Percentiles rank a stretch among this genome's conserved stretches.
These are phyloP conservation scores for Nycteola revayana DNA, from an alignment of 2,888 invertebrate species.

Conservation along the genomic window DNA sequence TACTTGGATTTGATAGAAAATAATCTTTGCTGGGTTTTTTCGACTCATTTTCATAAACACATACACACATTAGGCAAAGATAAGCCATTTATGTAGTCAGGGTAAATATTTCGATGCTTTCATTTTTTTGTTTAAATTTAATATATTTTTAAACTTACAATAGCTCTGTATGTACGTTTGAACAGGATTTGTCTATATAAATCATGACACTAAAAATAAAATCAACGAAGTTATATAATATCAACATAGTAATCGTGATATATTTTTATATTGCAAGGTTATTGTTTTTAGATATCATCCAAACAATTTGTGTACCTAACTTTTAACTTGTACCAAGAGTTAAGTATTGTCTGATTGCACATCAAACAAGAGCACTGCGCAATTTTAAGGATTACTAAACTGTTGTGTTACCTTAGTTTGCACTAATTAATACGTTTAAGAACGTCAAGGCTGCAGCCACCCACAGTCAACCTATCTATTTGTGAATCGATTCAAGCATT, in stretches of 20 bases:
- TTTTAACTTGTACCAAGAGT: slow-evolving; percentile 7
- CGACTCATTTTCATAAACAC: neutral
- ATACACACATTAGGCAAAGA: too few species aligned
- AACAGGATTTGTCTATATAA: too few species aligned
- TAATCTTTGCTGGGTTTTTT: slow-evolving; percentile 19
- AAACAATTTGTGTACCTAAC: neutral
- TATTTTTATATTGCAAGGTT: too few species aligned
- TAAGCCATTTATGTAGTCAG: neutral
- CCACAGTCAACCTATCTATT: slow-evolving; percentile 1
- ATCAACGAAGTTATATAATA: too few species aligned
- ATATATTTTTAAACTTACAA: too few species aligned
- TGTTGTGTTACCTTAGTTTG: slow-evolving; percentile 6
- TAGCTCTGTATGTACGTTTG: too few species aligned
- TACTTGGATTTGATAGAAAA: slow-evolving; percentile 21
- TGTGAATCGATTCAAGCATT: too few species aligned
- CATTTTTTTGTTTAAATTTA: neutral
- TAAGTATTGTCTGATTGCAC: slow-evolving; percentile 10
- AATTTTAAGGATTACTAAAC: slow-evolving; percentile 14
- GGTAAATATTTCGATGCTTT: too few species aligned
- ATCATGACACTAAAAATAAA: too few species aligned
- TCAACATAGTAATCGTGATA: too few species aligned
- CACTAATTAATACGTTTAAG: slow-evolving; percentile 13
- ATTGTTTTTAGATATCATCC: neutral
- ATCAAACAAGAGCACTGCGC: slow-evolving; percentile 6
- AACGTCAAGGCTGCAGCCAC: slow-evolving; percentile 14